phyloP scores from a whole-genome alignment of 2,113 vertebrate species.

The Dasyurus viverrinus region DNA sequence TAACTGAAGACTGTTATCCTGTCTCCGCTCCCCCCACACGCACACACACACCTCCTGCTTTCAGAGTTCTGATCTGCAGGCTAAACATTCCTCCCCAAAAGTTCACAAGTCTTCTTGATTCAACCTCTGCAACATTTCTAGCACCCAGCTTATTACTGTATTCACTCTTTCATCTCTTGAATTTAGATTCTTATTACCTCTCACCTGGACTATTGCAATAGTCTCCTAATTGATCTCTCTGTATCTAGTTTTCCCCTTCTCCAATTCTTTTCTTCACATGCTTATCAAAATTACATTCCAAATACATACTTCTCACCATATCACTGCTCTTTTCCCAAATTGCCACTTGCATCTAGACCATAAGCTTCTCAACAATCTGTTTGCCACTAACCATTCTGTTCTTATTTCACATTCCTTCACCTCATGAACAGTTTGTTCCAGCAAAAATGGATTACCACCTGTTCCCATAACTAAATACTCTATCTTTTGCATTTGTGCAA shows the following conservation, averaged over 20 bases:
- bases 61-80: too few relatives aligned
- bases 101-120: too few relatives aligned
- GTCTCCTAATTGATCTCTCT: background rate
- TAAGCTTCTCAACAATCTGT: background rate
- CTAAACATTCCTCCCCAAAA: too few relatives aligned
- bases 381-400: background rate
- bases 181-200: background rate
- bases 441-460: background rate
- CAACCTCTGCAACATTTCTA: too few relatives aligned
- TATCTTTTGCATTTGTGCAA: background rate
- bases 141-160: background rate
- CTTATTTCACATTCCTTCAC: background rate
- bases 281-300: background rate
- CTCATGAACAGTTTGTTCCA: background rate
- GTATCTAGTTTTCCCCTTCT: background rate
- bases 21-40: too few relatives aligned
- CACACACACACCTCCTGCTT: too few relatives aligned
- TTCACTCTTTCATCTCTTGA: background rate
- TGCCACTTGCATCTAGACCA: background rate
- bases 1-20: too few relatives aligned
- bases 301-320: background rate
- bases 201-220: background rate
- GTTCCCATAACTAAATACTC: background rate
- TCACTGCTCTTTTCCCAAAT: background rate
- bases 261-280: background rate